Conservation (phyloP, 2,797 vertebrate species). For the Betta splendens region DNA sequence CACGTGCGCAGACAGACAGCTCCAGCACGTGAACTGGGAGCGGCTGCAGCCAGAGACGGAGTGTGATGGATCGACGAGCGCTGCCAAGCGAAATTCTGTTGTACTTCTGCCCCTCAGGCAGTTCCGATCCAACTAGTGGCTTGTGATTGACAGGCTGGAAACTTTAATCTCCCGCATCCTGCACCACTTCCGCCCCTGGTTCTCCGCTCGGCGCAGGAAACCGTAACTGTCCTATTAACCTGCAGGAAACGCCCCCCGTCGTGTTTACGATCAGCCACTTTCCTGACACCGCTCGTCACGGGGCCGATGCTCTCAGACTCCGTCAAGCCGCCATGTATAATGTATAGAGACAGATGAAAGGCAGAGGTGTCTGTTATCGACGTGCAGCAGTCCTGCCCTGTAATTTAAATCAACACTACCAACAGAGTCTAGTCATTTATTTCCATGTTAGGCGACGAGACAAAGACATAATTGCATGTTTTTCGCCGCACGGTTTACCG, state of each 20-base stretch:
- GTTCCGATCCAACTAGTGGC: constrained; percentile 26
- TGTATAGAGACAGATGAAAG: constrained; percentile 39
- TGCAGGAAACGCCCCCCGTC: constrained; percentile 18
- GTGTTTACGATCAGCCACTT: constrained; percentile 36
- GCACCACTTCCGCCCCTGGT: constrained; percentile 7
- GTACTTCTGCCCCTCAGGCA: constrained; percentile 25
- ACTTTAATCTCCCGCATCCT: constrained; percentile 39
- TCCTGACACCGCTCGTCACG: constrained; percentile 30
- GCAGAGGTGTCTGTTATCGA: constrained; percentile 22
- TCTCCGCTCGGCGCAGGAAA: constrained; percentile 24
- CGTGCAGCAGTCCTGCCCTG: constrained; percentile 18
- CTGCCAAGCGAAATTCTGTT: constrained; percentile 25
- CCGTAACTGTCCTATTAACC: constrained; percentile 46
- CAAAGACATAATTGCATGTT: constrained; percentile 43
- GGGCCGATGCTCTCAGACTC: background rate
- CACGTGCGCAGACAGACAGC: constrained; percentile 1
- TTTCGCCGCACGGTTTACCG: constrained; percentile 14
- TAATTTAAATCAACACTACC: constrained; percentile 19
- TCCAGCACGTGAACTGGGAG: background rate
- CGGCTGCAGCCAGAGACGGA: background rate
- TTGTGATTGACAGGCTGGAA: constrained; percentile 56
- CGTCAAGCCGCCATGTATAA: constrained; percentile 27
- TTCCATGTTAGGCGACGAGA: constrained; percentile 24
- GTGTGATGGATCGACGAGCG: constrained; percentile 45
- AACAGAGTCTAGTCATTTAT: constrained; percentile 16